Evolutionary conservation across 2,888 invertebrate species (phyloP), one percentile per base, ranked within the genome.

Genomic region (Adineta ricciae): DNA sequence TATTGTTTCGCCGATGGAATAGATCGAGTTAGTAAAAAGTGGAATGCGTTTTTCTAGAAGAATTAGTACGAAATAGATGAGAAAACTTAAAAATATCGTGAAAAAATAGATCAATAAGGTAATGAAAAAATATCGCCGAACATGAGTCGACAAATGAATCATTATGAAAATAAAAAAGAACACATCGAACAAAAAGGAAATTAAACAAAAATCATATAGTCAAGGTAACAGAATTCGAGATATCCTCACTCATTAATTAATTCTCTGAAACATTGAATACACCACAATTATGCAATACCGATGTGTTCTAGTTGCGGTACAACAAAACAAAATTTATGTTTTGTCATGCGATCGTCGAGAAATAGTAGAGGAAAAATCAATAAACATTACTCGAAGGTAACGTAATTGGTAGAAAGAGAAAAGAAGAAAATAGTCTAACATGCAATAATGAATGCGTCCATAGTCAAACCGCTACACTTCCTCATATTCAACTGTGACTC

Each of bases 401-500:
- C 32, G 50, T 49, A 49, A 83, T 49, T 49, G 54, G 36, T 50
- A 83, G 82, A 50, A 54, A 72, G 38, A 52, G 49, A 49, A 84
- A 54, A 84, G 84, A 83, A 83, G 83, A 50, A 49, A 83, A 72
- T n/a, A n/a, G n/a, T n/a, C 5, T 46, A 46, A 46, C 46, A 46
- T 46, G 46, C 46, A 5, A 46, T 46, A 46, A 46, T 46, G 46
- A 46, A 11, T 11, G 11, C 11, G 46, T 46, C 46, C 8, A 46
- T 46, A 11, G 8, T 46, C 46, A 46, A 46, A 46, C 46, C 11
- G 11, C 46, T 46, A 11, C n/a, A n/a, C n/a, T n/a, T 56, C 50
- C 19, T 21, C 3, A 32, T 27, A 38, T 19, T 27, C 46, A 8
- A 46, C 46, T 11, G 46, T 46, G 46, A 5, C 5, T 46, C 11